These are phyloP conservation scores for Acanthopleura granulata DNA, from an alignment of 2,888 invertebrate genomes.

Conservation along the genomic window DNA sequence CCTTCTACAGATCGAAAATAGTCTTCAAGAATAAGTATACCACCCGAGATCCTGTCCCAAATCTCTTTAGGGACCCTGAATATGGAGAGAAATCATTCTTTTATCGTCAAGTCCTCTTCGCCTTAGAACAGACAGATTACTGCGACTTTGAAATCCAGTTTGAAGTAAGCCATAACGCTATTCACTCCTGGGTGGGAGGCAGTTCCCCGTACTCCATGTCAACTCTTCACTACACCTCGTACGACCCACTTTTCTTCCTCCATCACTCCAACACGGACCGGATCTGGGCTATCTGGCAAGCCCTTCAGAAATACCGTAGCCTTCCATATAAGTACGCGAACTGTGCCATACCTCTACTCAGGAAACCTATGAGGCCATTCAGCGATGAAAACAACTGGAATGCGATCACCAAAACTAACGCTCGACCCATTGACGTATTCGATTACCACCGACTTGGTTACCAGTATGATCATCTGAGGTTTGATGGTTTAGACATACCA, in stretches of 20 bases:
- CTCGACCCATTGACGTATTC: constrained; percentile 25
- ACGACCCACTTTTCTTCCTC: constrained; percentile 39
- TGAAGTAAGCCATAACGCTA: constrained; percentile 24
- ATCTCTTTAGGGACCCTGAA: constrained; percentile 37
- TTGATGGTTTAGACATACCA: constrained; percentile 24
- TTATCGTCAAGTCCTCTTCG: constrained; percentile 32
- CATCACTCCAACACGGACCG: constrained; percentile 34
- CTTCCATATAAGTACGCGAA: constrained; percentile 33
- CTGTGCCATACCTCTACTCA: constrained; percentile 33
- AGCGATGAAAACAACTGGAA: constrained; percentile 31
- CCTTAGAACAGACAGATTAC: constrained; percentile 37
- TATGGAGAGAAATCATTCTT: constrained; percentile 34
- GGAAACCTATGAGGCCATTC: constrained; percentile 30
- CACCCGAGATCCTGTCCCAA: constrained; percentile 30
- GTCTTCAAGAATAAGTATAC: constrained; percentile 23
- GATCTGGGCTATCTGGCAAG: constrained; percentile 40
- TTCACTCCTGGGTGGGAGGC: constrained; percentile 27
- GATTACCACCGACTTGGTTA: constrained; percentile 25
- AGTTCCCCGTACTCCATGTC: constrained; percentile 32
- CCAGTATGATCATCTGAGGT: constrained; percentile 29
- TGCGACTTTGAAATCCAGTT: constrained; percentile 37
- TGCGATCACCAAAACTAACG: constrained; percentile 25
- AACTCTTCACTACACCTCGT: constrained; percentile 38
- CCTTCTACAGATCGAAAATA: constrained; percentile 31
- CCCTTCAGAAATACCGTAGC: constrained; percentile 34